phyloP scores from a whole-genome alignment of 1,140 invertebrate genomes.

The Eufriesea mexicana region DNA sequence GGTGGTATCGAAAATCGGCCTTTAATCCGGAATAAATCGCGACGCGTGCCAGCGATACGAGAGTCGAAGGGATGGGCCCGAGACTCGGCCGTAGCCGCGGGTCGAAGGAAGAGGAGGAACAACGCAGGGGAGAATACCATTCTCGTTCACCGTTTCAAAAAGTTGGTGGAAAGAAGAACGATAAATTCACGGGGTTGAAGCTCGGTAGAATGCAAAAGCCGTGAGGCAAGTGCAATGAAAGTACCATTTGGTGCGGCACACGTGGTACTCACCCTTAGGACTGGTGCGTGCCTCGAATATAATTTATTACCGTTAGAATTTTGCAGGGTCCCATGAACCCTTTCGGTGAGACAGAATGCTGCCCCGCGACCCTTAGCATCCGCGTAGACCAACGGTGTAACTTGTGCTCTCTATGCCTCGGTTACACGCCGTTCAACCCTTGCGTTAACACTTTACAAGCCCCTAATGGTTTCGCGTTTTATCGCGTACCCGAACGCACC shows the following conservation, averaged over 20 bases:
- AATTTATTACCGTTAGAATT: slow-evolving; percentile 76
- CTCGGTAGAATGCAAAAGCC: slow-evolving; percentile 74
- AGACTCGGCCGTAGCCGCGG: no score
- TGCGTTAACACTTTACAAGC: slow-evolving; percentile 31
- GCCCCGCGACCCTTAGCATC: slow-evolving; percentile 29
- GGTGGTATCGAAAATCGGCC: slow-evolving; percentile 34
- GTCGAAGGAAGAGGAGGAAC: neutral
- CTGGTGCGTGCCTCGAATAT: slow-evolving; percentile 76
- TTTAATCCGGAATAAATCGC: slow-evolving; percentile 52
- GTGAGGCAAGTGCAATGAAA: slow-evolving; percentile 77
- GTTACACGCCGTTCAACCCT: slow-evolving; percentile 12
- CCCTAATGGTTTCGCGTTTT: slow-evolving; percentile 44
- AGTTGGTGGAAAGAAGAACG: slow-evolving; percentile 57
- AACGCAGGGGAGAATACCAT: neutral
- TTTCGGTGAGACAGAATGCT: slow-evolving; percentile 22
- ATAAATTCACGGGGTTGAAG: slow-evolving; percentile 69
- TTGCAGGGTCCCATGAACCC: slow-evolving; percentile 63
- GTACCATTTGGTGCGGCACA: slow-evolving; percentile 76
- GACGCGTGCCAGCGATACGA: neutral
- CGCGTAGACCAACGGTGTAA: slow-evolving; percentile 1
- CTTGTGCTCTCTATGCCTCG: neutral
- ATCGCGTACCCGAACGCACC: neutral
- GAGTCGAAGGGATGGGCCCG: neutral
- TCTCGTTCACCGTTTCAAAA: neutral
- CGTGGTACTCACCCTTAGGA: slow-evolving; percentile 62